A percentile compares a stretch with the other conserved stretches of the same genome.
These are phyloP conservation scores for Sclerurus mexicanus DNA, from an alignment of 2,113 vertebrate species.

Conservation along the genomic window DNA sequence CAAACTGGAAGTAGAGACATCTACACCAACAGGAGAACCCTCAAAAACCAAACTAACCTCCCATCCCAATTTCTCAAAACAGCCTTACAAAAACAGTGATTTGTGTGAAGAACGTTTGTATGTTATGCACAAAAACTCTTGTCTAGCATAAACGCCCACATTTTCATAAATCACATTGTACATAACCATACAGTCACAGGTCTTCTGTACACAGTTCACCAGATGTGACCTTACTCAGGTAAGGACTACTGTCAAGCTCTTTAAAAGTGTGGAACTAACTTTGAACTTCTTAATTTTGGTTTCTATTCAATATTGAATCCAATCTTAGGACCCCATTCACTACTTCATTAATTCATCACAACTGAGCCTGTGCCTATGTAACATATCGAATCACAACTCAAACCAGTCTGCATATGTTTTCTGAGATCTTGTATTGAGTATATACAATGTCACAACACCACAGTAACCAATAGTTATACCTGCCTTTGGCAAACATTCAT, in stretches of 20 bases:
- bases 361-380: not conserved
- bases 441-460: not conserved
- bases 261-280: not conserved
- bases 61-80: not conserved
- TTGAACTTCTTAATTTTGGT: not conserved
- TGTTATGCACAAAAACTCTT: not conserved
- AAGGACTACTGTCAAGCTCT: not conserved
- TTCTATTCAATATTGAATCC: not conserved
- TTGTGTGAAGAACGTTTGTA: not conserved
- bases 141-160: not conserved
- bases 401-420: not conserved
- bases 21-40: not conserved
- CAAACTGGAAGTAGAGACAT: not conserved
- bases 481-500: not conserved
- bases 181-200: not conserved
- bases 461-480: not conserved
- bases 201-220: not conserved
- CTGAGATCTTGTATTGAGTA: not conserved
- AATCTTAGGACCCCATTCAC: not conserved
- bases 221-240: not conserved
- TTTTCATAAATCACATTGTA: not conserved
- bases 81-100: not conserved
- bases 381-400: not conserved
- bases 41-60: not conserved
- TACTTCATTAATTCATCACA: not conserved